Evolutionary conservation across 2,888 invertebrate genomes (phyloP), one percentile per base, ranked within the genome.

Genomic region (Alcis repandata): DNA sequence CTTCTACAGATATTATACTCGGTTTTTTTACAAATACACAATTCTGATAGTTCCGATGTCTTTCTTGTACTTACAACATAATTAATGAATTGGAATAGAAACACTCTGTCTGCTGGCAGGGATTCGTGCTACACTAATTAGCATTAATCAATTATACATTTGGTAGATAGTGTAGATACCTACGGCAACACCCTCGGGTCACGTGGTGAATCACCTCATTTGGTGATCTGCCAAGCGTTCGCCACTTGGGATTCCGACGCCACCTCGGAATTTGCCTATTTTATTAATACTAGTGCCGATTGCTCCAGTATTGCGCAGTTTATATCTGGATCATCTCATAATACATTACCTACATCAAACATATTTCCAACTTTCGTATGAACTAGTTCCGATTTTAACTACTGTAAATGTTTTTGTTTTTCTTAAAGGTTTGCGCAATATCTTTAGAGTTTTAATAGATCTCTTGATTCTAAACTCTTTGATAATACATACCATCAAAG

Each of bases 191-290:
- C 72, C 70, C 69, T 67, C 69, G 65, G 73, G 75, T 75, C 77
- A 76, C 74, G 74, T 77, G 77, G 78, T 75, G 74, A 73, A 74
- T 78, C 79, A 77, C 75, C 57, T 79, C 73, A 63, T 76, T 85
- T 89, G 89, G 82, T 83, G 64, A 74, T 75, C 73, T 86, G 89
- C 91, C 89, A 89, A 82, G 73, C 70, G 71, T 69, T 76, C 73
- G 74, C 63, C 70, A 68, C 70, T 72, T 70, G 67, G 63, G 68
- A 82, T 82, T 78, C 77, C 74, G 69, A 69, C 73, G 75, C 63
- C 73, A 74, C 74, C 66, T 74, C 58, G 72, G 79, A 80, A 80
- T 81, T 79, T 67, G 67, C 69, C 66, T 63, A 77, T 79, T 79
- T 81, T 79, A 80, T 79, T 80, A 77, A 80, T 79, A 82, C 74